Conservation (phyloP, 1,140 invertebrate species). For the Octopus sinensis region DNA sequence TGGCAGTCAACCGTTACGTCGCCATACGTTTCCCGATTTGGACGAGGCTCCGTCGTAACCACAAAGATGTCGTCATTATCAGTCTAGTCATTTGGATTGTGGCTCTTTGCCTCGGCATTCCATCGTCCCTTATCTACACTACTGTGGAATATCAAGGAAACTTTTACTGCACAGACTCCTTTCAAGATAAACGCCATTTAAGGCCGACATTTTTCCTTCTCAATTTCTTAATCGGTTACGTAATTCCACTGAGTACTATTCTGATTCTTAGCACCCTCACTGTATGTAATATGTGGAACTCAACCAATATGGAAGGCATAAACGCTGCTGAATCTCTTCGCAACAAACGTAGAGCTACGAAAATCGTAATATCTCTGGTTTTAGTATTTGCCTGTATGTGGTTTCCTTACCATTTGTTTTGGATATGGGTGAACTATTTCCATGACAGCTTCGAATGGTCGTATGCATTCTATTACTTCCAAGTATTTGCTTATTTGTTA, state of each 20-base stretch:
- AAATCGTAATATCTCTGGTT: conserved; percentile 87
- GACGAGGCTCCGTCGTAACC: conserved; percentile 61
- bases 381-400: conserved; percentile 88
- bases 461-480: conserved; percentile 65
- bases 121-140: conserved; percentile 25
- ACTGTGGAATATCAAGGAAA: conserved; percentile 21
- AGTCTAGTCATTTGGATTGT: conserved; percentile 30
- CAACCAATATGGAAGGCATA: conserved; percentile 20
- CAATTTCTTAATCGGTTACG: conserved; percentile 60
- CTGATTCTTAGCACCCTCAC: conserved; percentile 83
- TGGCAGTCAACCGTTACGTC: conserved; percentile 88
- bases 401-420: conserved; percentile 77
- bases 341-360: conserved; percentile 81
- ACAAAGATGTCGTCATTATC: conserved; percentile 18
- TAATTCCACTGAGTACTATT: conserved; percentile 80
- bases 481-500: conserved; percentile 79
- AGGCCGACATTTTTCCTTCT: conserved; percentile 26
- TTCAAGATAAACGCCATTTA: conserved; percentile 11
- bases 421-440: conserved; percentile 52
- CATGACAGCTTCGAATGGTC: conserved; percentile 19
- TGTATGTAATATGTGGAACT: conserved; percentile 80
- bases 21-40: conserved; percentile 87
- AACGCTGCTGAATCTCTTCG: conserved; percentile 45
- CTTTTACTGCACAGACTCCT: conserved; percentile 30
- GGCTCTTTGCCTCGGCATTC: conserved; percentile 22